Conservation (phyloP, 2,888 invertebrate species). For the Eubasilissa splendida region DNA sequence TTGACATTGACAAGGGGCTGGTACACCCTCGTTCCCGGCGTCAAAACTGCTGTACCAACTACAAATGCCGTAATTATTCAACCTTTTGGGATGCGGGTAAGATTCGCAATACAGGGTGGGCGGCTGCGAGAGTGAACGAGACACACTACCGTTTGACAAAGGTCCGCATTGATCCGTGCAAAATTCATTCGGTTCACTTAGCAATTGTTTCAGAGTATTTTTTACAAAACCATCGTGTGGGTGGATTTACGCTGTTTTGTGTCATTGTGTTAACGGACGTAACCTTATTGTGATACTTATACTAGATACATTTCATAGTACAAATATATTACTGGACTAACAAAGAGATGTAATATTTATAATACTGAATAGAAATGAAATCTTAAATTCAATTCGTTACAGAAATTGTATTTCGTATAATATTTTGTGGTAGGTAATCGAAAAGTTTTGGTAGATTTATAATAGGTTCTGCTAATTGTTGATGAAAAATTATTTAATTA, state of each 20-base stretch:
- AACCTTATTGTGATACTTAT: background rate
- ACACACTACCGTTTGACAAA: constrained; percentile 46
- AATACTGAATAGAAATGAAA: background rate
- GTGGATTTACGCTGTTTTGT: background rate
- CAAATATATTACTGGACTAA: background rate
- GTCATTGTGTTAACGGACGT: background rate
- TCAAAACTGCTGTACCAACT: constrained; percentile 31
- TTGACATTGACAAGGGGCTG: constrained; percentile 52
- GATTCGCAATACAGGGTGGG: constrained; percentile 6
- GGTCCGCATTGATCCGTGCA: constrained; percentile 52
- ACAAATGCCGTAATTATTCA: constrained; percentile 55
- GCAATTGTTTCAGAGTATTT: constrained; percentile 34
- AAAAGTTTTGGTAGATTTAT: too few relatives aligned
- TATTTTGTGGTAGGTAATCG: too few relatives aligned
- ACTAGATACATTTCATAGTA: too few relatives aligned
- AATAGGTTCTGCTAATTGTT: too few relatives aligned
- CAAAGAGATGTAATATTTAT: background rate
- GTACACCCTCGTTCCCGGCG: constrained; percentile 29
- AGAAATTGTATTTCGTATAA: too few relatives aligned
- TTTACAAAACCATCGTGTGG: background rate
- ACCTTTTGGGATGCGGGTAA: constrained; percentile 52
- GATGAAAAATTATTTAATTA: too few relatives aligned
- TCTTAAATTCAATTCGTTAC: background rate
- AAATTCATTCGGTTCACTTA: constrained; percentile 43
- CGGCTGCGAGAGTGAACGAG: constrained; percentile 31